Base-by-base conservation (phyloP, 1,140 invertebrate genomes). In the Cephus cinctus region DNA sequence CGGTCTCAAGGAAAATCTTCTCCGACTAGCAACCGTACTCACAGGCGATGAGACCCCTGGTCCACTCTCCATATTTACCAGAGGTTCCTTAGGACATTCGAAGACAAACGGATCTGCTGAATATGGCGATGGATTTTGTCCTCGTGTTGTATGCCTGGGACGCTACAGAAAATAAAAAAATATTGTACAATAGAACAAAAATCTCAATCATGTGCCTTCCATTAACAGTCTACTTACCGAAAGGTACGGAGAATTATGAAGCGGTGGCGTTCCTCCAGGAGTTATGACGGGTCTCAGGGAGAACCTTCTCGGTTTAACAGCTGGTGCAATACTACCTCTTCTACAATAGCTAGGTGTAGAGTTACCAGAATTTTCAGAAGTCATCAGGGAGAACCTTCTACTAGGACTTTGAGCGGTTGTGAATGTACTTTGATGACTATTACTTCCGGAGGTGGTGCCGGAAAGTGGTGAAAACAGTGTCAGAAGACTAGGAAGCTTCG, bases 211-310 rank as follows among this genome's bases (percentile, higher is more conserved):
- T 21, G 27, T 4, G 15, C 21, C 4, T 41, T 23, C 27, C 3
- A 27, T 27, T 8, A 42, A 31, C 25, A 27, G 25, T n/a, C 25
- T 27, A 41, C 53, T 62, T 50, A 65, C 67, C 34, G 68, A 57
- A 19, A 61, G 48, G 40, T 57, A 67, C 0, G 67, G 57, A 3
- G 70, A 63, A 3, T 30, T 43, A 35, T 58, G 57, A 16, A 52
- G 57, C 0, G 67, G 50, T 0, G 62, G 57, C 12, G 57, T 66
- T 1, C 55, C 52, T 0, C 55, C 18, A 30, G 70, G 62, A 5
- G 61, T 70, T 11, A 38, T 43, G 0, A 77, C 73, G 0, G 79
- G 79, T 34, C 76, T 65, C 16, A 81, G 48, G 1, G 78, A 80
- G 45, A 78, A 80, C 43, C 78, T 63, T 45, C 71, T 60, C 1